These are phyloP conservation scores for Lasioglossum oenotherae DNA, from an alignment of 2,888 invertebrate species.

Conservation along the genomic window DNA sequence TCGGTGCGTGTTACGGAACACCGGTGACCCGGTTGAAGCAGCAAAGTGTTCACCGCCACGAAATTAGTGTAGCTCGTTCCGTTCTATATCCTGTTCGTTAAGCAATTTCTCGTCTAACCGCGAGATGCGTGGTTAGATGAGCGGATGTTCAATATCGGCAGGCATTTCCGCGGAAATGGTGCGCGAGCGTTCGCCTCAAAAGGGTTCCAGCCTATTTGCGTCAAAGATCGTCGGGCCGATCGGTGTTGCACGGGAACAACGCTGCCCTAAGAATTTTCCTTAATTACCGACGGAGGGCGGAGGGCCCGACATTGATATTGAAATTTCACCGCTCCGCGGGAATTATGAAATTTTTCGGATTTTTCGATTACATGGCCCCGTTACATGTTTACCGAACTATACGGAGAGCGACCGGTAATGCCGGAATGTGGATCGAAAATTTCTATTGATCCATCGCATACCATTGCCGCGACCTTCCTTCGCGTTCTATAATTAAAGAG, in stretches of 20 bases:
- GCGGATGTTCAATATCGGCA: slow-evolving; percentile 78
- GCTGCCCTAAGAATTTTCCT: slow-evolving; percentile 35
- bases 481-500: slow-evolving; percentile 21
- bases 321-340: slow-evolving; percentile 39
- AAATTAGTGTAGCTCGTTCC: slow-evolving; percentile 67
- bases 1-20: slow-evolving; percentile 16
- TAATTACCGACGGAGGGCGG: slow-evolving; percentile 15
- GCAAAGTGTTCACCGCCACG: slow-evolving; percentile 39
- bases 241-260: background rate
- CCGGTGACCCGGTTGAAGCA: slow-evolving; percentile 17
- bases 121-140: slow-evolving; percentile 65
- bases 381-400: slow-evolving; percentile 42
- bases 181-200: slow-evolving; percentile 20
- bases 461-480: background rate
- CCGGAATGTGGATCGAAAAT: slow-evolving; percentile 44
- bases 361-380: slow-evolving; percentile 15
- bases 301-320: slow-evolving; percentile 20
- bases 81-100: slow-evolving; percentile 68
- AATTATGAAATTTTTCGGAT: slow-evolving; percentile 57
- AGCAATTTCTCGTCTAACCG: slow-evolving; percentile 71
- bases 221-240: slow-evolving; percentile 21
- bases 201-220: slow-evolving; percentile 37
- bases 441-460: slow-evolving; percentile 38
- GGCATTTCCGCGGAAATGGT: slow-evolving; percentile 67
- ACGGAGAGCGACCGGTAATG: background rate